Base-by-base conservation (phyloP, 2,888 invertebrate species). In the Alviniconcha strummeri region DNA sequence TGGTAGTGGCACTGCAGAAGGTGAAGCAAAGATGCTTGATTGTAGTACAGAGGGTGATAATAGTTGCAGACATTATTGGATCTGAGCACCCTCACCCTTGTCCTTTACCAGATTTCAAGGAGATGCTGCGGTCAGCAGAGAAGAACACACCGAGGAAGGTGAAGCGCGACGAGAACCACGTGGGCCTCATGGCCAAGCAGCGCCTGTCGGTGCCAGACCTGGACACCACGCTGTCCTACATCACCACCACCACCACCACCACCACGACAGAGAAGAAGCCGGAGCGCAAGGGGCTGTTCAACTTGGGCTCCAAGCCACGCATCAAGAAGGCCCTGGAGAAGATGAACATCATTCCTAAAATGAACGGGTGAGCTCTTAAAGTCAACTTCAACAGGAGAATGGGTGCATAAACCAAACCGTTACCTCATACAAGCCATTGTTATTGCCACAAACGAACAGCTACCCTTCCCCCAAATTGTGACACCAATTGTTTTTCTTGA, bases 301-400 rank as follows among this genome's bases (percentile, higher is more conserved):
- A 97, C 4, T 97, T 97, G 81, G 97, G 97, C 91, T 95, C 96
- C 88, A 95, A 97, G 90, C 94, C 98, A 90, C 97, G 98, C 77
- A 67, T 82, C 57, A 82, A 82, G 96, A 98, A 97, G 94, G 96
- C 98, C 91, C 95, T 97, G 90, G 97, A 97, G 90, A 97, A 97
- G 95, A 97, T 97, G 94, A 93, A 96, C 88, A 96, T 97, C 87
- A 95, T 93, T 83, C 90, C 91, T 56, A 92, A 92, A 86, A 91
- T 89, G 79, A 90, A 89, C 86, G 91, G 89, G 92, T 92, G 80
- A 81, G 60, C 36, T 36, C 36, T 36, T 36, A 36, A 36, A 36
- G 36, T 36, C 36, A 36, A 3, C 36, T 36, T 36, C 36, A 36
- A 3, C 36, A 36, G 36, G 36, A 36, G 36, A 36, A 36, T 36